phyloP scores from a whole-genome alignment of 2,888 invertebrate genomes.

The Drosophila siamana region DNA sequence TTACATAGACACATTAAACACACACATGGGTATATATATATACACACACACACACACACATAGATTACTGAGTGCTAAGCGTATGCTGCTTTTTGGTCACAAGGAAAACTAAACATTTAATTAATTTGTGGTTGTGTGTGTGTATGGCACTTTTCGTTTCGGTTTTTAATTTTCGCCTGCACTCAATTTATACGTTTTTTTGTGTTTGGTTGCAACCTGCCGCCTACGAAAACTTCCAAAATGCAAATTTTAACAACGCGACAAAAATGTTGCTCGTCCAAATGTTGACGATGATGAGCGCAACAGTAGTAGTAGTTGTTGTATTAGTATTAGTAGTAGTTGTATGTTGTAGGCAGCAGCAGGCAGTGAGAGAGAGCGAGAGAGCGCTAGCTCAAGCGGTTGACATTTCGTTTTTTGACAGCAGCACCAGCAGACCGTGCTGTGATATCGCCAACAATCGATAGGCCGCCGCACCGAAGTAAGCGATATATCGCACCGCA shows the following conservation, averaged over 20 bases:
- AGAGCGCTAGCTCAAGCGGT: slow-evolving; percentile 50
- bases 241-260: slow-evolving; percentile 73
- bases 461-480: slow-evolving; percentile 33
- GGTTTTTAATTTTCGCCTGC: slow-evolving; percentile 15
- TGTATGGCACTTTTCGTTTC: slow-evolving; percentile 15
- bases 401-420: slow-evolving; percentile 61
- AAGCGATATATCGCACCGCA: background rate
- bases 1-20: slow-evolving; percentile 23
- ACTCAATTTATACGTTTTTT: slow-evolving; percentile 24
- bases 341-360: slow-evolving; percentile 40
- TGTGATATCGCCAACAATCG: slow-evolving; percentile 50
- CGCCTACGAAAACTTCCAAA: slow-evolving; percentile 50
- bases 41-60: slow-evolving; percentile 38
- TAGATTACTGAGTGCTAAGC: slow-evolving; percentile 42
- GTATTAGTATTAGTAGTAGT: slow-evolving; percentile 56
- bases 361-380: slow-evolving; percentile 57
- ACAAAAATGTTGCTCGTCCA: slow-evolving; percentile 66
- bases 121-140: slow-evolving; percentile 16
- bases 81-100: slow-evolving; percentile 63
- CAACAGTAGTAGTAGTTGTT: slow-evolving; percentile 66
- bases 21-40: slow-evolving; percentile 19
- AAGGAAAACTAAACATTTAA: slow-evolving; percentile 54
- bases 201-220: slow-evolving; percentile 57
- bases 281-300: slow-evolving; percentile 73
- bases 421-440: slow-evolving; percentile 14